These are phyloP conservation scores for Xenopus laevis DNA, from an alignment of 2,113 vertebrate species.

Conservation along the genomic window DNA sequence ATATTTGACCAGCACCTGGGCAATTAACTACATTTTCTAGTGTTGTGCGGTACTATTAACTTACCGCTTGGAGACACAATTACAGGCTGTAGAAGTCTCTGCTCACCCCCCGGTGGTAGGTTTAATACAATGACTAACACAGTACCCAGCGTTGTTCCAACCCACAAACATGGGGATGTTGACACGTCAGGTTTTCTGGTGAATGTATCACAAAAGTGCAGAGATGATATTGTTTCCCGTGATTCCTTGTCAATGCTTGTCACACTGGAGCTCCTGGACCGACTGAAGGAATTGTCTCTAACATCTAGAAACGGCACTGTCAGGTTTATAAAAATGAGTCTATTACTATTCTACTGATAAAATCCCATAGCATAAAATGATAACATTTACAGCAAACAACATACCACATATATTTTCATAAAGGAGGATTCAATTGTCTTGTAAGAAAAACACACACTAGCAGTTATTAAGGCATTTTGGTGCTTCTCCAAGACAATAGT, in stretches of 20 bases:
- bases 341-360: no score
- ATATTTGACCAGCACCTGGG: no score
- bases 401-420: no score
- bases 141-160: conserved; percentile 89
- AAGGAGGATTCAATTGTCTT: no score
- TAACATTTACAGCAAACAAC: no score
- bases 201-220: conserved; percentile 89
- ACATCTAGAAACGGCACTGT: conserved; percentile 75
- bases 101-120: conserved; percentile 88
- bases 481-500: no score
- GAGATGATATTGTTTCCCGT: conserved; percentile 86
- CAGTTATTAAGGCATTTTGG: no score
- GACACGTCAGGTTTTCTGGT: conserved; percentile 81
- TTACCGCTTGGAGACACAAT: conserved; percentile 91
- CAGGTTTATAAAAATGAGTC: no score
- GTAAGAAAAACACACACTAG: no score
- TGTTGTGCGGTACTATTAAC: not conserved
- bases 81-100: conserved; percentile 91
- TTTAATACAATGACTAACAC: conserved; percentile 83
- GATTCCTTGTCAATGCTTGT: conserved; percentile 97
- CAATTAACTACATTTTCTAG: no score
- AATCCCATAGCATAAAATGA: no score
- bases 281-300: conserved; percentile 96
- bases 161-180: conserved; percentile 83
- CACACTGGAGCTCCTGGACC: conserved; percentile 94